Evolutionary conservation across 2,113 vertebrate genomes (phyloP), one percentile per base, ranked within the genome.

Genomic region (Ardeotis arabs): DNA sequence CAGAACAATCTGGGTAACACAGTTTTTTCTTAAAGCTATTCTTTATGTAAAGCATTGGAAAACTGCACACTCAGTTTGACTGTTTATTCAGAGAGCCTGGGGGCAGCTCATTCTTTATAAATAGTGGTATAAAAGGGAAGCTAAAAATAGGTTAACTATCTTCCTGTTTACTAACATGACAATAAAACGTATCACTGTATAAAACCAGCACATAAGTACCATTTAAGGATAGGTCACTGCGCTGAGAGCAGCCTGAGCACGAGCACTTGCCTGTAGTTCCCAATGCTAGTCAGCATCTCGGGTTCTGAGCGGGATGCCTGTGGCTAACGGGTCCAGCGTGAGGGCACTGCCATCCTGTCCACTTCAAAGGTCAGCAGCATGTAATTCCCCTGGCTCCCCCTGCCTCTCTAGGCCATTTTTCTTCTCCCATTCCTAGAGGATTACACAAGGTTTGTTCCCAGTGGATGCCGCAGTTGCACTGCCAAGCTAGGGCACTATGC

Each of bases 71-170:
- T 79, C 55, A 27, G n/a, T 66, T 31, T 0, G 2, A 60, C 22
- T 78, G 79, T 77, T 94, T 93, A 86, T 85, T 90, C 66, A 21
- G 63, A 58, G 37, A 90, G n/a, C 70, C 50, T 84, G 62, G 22
- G 72, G 60, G 49, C 58, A 87, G 58, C 22, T 85, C 17, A 21
- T 18, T 64, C 25, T 37, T 84, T 63, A 49, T 53, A 84, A 81
- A 81, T 45, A 85, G 29, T 33, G 27, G 21, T 60, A 78, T 45
- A 74, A 93, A 91, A 90, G 29, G 56, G 77, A 80, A 83, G 50
- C 75, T 86, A 82, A 86, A 91, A 91, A 63, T 29, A 90, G 18
- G 39, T 52, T 23, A 84, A 79, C 75, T 69, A 9, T 53, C 70
- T 80, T 84, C 63, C 63, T 90, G 24, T 93, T 92, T 89, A 69